Evolutionary conservation across 2,113 vertebrate species (phyloP), one percentile per base, ranked within the genome.

Genomic region (Megaleporinus macrocephalus): DNA sequence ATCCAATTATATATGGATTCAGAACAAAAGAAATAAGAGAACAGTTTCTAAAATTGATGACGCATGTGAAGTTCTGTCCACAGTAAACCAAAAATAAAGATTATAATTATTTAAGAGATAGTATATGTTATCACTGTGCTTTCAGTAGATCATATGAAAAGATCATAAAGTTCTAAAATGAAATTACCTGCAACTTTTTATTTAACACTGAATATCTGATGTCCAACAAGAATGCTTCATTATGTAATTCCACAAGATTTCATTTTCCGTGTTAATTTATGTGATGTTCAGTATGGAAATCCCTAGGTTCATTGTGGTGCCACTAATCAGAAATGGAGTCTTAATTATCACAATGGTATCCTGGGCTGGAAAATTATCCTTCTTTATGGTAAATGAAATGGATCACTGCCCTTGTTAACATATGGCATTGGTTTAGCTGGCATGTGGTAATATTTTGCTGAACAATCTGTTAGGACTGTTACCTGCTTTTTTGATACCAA

Each of bases 351-450:
- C 55, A 24, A 76, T 84, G 69, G 80, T 84, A 0, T 36, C 18
- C 2, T 47, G 71, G 24, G 20, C 69, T 26, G 69, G 75, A n/a
- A 71, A 70, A 10, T 57, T 87, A 1, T 30, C 22, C 49, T 91
- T 89, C 76, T 92, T 91, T 79, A 36, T 1, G 65, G 89, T 89
- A 4, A 47, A 87, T 0, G 1, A 86, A 22, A 88, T 91, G 79
- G 55, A 61, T 26, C 88, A 91, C 70, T 90, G 88, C 59, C 89
- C 86, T 27, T 89, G 89, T 79, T 90, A 93, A 63, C 89, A 91
- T 73, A 88, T 87, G 87, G 90, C 88, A 26, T 84, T 91, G 22
- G 87, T 90, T 85, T 90, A 86, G 57, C 76, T 92, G 65, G 89
- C 88, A 44, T 90, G 90, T 11, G 90, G 86, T 13, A 84, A 91